Conservation (phyloP, 2,113 vertebrate species). For the Phoenicopterus ruber region DNA sequence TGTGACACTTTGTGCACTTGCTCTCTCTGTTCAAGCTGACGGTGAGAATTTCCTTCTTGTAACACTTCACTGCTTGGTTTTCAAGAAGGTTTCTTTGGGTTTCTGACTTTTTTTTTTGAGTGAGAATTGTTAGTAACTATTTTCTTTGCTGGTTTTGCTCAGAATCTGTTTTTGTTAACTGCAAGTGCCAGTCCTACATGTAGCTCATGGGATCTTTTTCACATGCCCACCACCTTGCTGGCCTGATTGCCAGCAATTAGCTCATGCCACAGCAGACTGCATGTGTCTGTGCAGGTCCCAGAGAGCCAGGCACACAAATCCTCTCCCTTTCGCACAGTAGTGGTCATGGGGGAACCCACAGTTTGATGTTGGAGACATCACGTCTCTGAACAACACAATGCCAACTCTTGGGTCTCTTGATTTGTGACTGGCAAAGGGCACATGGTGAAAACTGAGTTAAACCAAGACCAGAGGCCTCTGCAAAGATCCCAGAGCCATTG, state of each 20-base stretch:
- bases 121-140: background rate
- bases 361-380: background rate
- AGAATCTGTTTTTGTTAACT: background rate
- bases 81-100: background rate
- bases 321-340: background rate
- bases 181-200: background rate
- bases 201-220: background rate
- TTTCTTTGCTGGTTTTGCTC: background rate
- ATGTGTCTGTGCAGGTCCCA: background rate
- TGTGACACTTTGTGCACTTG: background rate
- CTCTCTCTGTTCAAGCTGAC: background rate
- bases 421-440: background rate
- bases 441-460: background rate
- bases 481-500: background rate
- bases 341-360: background rate
- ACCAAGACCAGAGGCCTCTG: background rate
- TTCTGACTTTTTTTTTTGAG: background rate
- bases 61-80: background rate
- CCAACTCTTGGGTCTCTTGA: background rate
- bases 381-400: accelerated
- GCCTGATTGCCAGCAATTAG: background rate
- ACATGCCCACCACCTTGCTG: background rate
- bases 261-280: background rate
- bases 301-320: background rate
- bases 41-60: background rate